Base-by-base conservation (phyloP, 2,797 vertebrate genomes). In the Eulemur mongoz region DNA sequence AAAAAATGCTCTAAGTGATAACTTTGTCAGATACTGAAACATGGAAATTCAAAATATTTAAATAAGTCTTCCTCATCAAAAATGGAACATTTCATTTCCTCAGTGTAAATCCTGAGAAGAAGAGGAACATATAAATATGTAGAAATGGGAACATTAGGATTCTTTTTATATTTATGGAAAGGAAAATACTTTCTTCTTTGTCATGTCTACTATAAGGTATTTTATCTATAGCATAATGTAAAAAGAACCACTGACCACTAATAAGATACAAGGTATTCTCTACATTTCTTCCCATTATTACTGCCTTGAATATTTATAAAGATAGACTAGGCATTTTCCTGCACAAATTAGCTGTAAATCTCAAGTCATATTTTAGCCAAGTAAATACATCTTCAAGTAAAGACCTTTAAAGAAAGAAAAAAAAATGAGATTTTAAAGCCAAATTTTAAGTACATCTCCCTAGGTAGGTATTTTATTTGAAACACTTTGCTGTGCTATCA, bases 241-340 rank as follows among this genome's bases (percentile, higher is more conserved):
- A 97, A 98, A 98, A 75, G 63, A 95, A 97, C 87, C 67, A 90
- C 81, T 96, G 54, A 48, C 70, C 87, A 97, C 95, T 97, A 97
- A 97, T 82, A 94, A 97, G 75, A 98, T 94, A 52, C 91, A 98
- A 97, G 78, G 9, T 85, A 94, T 59, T 78, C n/a, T 96, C 90
- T 89, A 38, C 67, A 93, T 95, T 97, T 97, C 40, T 98, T 98
- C 59, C 69, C 95, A 88, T 98, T 98, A 97, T 97, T 96, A 91
- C 84, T 95, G 92, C 93, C 87, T 97, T 97, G 97, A 98, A 97
- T 98, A 98, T 98, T 98, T 98, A 98, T 98, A 97, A 98, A 98
- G 69, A 76, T 94, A 94, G 89, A 97, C 78, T 96, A 86, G 43
- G 97, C 70, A 96, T 97, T 98, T 96, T 96, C n/a, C 75, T 95